Base-by-base conservation (phyloP, 1,140 invertebrate species). In the Zeugodacus cucurbitae region DNA sequence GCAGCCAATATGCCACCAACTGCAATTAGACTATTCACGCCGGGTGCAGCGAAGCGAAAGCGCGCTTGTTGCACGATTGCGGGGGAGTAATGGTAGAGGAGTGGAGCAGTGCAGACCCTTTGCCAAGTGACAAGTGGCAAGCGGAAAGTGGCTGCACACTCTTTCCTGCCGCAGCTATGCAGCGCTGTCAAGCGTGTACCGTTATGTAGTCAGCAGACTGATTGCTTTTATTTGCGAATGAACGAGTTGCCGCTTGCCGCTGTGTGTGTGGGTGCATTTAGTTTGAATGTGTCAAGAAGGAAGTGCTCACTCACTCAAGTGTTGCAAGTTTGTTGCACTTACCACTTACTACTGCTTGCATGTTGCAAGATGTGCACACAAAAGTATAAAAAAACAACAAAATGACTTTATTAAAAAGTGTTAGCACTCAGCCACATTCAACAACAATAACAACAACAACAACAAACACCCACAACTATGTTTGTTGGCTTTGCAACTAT, bases 321-420 rank as follows among this genome's bases (percentile, higher is more conserved):
- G 67, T 74, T 74, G 67, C 67, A 74, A 74, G 32, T 74, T 67
- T 67, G 62, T 29, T 67, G 29, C 29, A 67, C 62, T 67, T 67
- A 67, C n/a, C 29, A 67, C 4, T 62, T 67, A 32, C 62, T 67
- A 67, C n/a, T n/a, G 32, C 4, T 62, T 67, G n/a, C 62, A 17
- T 29, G 62, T 32, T 67, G 62, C 62, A 67, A 67, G 29, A 67
- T 70, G 11, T 70, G 29, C 32, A 70, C 64, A 70, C 32, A 70
- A 5, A 29, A 29, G 17, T 17, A 74, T 14, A 54, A 6, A 54
- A 7, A 54, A 54, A 54, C 48, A 54, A 54, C 48, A 74, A 74
- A 74, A 74, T 74, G 32, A 37, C 67, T 74, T 74, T 74, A 74
- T 74, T 74, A 74, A 74, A 74, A 74, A 74, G 67, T 74, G 67